Base-by-base conservation (phyloP, 1,140 invertebrate genomes). In the Mycetomoellerius zeteki region DNA sequence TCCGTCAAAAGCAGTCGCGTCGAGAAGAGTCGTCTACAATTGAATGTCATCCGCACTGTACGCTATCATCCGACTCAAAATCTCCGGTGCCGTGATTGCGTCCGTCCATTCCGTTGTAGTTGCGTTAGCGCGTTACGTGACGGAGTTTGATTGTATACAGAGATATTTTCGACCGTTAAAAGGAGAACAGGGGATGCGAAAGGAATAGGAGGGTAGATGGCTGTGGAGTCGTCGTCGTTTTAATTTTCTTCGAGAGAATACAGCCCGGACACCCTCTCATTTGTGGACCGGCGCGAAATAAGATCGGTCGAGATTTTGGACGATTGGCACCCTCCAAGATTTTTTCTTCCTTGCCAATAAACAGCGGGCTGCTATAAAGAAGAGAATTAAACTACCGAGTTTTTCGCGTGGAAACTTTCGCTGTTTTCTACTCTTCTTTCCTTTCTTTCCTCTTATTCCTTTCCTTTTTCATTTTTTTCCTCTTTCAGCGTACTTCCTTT, bases 41-140 rank as follows among this genome's bases (percentile, higher is more conserved):
- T 37, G 24, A 81, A 56, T 52, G 47, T 71, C 65, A 72, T 72
- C 33, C 65, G 14, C 60, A 56, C 12, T 54, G 33, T 33, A 47
- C 21, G 62, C 54, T 52, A n/a, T n/a, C 19, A 37, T 87, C 27
- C 24, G 67, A 67, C 73, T 54, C 16, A 72, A 89, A 86, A 86
- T 82, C 75, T 21, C 65, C 62, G 47, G 37, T 47, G 6, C 14
- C 62, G 47, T 16, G 85, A 89, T 89, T 78, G 64, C 50, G 54
- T 52, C 73, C 62, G 30, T 16, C 37, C 69, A 60, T 87, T 62
- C 24, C 85, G 52, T 86, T 73, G 78, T 75, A 85, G 73, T 80
- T 78, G 76, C 88, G 47, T 89, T 87, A 81, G 85, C 21, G 47
- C 47, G 30, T 87, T 90, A 89, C 89, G 88, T 90, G 88, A 90